phyloP scores from a whole-genome alignment of 2,113 vertebrate genomes.

The Callithrix jacchus region DNA sequence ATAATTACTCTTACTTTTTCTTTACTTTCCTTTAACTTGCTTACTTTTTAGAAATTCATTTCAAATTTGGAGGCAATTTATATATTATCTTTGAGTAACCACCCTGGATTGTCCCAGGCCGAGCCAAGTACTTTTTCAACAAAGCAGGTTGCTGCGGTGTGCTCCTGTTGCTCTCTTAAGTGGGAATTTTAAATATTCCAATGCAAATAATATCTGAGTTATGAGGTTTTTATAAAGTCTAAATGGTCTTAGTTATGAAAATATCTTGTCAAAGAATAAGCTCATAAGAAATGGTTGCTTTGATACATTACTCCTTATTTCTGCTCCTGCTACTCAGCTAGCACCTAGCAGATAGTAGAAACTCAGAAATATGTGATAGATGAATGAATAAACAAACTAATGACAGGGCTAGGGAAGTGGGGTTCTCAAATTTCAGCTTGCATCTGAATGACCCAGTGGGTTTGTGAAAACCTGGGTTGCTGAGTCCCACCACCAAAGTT shows the following conservation, averaged over 20 bases:
- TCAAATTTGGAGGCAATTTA: not conserved
- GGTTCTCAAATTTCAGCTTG: not conserved
- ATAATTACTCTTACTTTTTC: not conserved
- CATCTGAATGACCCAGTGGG: not conserved
- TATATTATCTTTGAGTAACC: not conserved
- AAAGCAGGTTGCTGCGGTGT: not conserved
- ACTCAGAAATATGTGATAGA: not conserved
- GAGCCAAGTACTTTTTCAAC: not conserved
- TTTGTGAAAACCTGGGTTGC: not conserved
- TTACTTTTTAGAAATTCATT: not conserved
- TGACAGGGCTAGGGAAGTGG: not conserved
- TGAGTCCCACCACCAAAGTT: not conserved
- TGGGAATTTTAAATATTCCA: not conserved
- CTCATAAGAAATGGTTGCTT: not conserved
- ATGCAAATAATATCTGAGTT: not conserved
- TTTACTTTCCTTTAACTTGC: not conserved
- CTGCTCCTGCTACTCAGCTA: not conserved
- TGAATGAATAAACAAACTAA: not conserved
- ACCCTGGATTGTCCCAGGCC: not conserved
- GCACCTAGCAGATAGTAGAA: not conserved
- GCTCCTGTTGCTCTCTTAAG: not conserved
- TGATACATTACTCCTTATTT: not conserved
- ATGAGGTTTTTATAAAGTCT: not conserved
- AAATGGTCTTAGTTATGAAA: not conserved
- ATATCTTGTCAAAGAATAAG: not conserved